phyloP scores from a whole-genome alignment of 2,797 vertebrate genomes.

The Sitta carolinensis region DNA sequence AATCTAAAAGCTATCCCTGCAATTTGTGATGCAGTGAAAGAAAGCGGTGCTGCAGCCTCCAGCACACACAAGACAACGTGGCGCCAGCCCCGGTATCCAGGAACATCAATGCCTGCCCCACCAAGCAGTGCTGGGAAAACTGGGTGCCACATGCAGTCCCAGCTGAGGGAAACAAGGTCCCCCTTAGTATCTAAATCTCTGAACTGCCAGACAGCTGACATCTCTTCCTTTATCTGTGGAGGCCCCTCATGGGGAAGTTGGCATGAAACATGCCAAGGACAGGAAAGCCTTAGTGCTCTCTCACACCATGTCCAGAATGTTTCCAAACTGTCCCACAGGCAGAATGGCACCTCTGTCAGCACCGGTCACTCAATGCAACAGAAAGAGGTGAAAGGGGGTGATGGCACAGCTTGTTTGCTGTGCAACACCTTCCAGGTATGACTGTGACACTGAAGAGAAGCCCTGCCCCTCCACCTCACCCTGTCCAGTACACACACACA shows the following conservation, averaged over 20 bases:
- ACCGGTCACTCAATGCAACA: neutral
- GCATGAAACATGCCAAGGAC: neutral
- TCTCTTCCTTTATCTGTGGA: neutral
- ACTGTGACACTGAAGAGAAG: neutral
- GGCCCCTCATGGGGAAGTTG: neutral
- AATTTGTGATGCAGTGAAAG: neutral
- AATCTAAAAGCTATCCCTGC: constrained; percentile 4
- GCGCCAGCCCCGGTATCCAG: rapidly evolving
- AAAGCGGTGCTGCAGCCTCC: neutral
- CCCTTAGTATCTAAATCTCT: neutral
- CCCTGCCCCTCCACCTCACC: neutral
- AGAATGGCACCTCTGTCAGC: neutral
- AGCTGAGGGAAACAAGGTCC: rapidly evolving
- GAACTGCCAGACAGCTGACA: neutral
- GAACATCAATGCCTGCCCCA: neutral
- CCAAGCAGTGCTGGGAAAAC: neutral
- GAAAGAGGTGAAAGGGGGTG: neutral
- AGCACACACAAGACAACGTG: rapidly evolving
- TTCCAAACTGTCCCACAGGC: neutral
- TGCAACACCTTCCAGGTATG: neutral
- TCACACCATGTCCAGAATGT: neutral
- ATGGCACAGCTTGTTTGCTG: neutral
- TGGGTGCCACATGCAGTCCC: rapidly evolving
- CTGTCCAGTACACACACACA: neutral
- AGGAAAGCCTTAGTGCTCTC: neutral